Evolutionary conservation across 64 coral and sea anemone species (phyloP).

Genomic region (Dendronephthya gigantea): DNA sequence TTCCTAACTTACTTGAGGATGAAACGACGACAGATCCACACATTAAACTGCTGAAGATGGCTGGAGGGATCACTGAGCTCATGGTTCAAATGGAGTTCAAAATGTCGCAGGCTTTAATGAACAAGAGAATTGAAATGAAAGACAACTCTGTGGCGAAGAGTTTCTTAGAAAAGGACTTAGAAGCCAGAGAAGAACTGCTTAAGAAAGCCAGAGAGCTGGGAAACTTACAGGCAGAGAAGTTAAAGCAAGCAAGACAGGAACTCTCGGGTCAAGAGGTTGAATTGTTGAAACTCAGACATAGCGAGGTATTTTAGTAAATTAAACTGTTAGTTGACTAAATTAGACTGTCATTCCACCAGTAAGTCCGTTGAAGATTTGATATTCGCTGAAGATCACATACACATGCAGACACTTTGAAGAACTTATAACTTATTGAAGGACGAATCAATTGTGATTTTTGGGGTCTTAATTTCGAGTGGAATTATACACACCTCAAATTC

Average conservation of each 20-base stretch:
- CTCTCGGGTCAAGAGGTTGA: conserved; percentile 47
- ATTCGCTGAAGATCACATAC: too few relatives aligned
- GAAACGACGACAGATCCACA: conserved; percentile 62
- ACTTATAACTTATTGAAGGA: too few relatives aligned
- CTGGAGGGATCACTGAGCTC: conserved; percentile 66
- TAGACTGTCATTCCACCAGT: too few relatives aligned
- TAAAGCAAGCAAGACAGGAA: conserved; percentile 39
- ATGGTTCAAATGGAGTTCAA: conserved; percentile 78
- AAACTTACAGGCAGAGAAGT: conserved; percentile 39
- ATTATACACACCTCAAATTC: too few relatives aligned
- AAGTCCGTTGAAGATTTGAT: too few relatives aligned
- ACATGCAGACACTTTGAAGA: too few relatives aligned
- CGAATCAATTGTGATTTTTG: too few relatives aligned
- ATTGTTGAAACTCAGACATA: conserved; percentile 36
- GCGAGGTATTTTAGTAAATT: conserved; percentile 42
- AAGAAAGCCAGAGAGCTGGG: conserved; percentile 55
- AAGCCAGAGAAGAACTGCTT: conserved; percentile 32
- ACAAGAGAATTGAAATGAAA: conserved; percentile 77
- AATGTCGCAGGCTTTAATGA: conserved; percentile 75
- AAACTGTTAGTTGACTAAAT: too few relatives aligned
- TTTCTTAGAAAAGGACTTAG: conserved; percentile 47
- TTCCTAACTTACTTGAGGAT: conserved; percentile 51
- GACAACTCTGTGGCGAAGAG: conserved; percentile 30
- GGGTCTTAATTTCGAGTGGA: too few relatives aligned
- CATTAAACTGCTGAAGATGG: conserved; percentile 78